Evolutionary conservation across 2,113 vertebrate species (phyloP).

Genomic region (Sialia sialis): DNA sequence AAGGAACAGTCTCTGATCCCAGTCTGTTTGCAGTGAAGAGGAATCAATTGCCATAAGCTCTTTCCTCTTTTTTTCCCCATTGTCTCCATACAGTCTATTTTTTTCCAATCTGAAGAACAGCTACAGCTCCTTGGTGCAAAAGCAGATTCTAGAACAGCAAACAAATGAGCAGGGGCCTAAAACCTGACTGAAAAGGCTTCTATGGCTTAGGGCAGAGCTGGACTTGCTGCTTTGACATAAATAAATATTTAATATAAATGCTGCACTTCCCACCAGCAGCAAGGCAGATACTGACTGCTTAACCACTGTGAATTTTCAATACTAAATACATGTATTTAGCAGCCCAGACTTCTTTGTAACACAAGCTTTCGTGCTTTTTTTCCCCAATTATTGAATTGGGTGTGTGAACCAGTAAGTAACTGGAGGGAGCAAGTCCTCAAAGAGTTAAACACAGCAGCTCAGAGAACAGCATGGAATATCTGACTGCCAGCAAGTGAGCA

Average conservation of each 20-base stretch:
- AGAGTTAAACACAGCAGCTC: not conserved
- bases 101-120: not conserved
- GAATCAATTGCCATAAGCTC: not conserved
- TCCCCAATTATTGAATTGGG: rapidly evolving
- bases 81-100: rapidly evolving
- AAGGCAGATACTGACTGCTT: not conserved
- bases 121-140: not conserved
- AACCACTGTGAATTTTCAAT: not conserved
- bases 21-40: not conserved
- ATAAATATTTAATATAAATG: not conserved
- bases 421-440: not conserved
- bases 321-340: rapidly evolving
- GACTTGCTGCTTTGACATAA: not conserved
- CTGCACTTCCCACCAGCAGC: not conserved
- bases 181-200: not conserved
- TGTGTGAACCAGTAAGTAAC: not conserved
- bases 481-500: not conserved
- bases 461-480: not conserved
- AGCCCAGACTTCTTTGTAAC: not conserved
- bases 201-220: not conserved
- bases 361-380: not conserved
- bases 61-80: rapidly evolving
- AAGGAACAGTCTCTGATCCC: not conserved
- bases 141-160: not conserved
- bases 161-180: not conserved